Evolutionary conservation across 2,888 invertebrate species (phyloP), one percentile per base, ranked within the genome.

Genomic region (Microctonus aethiopoides): DNA sequence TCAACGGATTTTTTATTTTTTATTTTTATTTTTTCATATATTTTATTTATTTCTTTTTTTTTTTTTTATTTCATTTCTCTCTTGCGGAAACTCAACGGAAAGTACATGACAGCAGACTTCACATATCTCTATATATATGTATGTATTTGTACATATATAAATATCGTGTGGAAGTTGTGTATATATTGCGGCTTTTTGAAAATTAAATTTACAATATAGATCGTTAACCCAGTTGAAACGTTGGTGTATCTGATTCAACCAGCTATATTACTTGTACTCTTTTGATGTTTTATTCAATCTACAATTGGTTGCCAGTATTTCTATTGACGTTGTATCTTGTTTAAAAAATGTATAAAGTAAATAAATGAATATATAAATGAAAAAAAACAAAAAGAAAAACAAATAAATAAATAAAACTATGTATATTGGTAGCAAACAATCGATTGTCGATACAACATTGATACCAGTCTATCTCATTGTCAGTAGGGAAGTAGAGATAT

Each of bases 401-500:
- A 16, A 46, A 46, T 9, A 4, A 46, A 1, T 6, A n/a, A 13
- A 11, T n/a, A 39, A 39, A 39, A 39, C 36, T 11, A 24, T 54
- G 10, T 1, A 56, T 7, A 11, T 26, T 13, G 13, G 32, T 13
- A 54, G 24, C 2, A 26, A 54, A 26, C 22, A 24, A 24, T 54
- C 11, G 11, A 54, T 54, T 24, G 54, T 24, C n/a, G 3, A 54
- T 54, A 54, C 54, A 24, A 24, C 26, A 54, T 54, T 26, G 54
- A 24, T 10, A 26, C 24, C 24, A 24, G 56, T 32, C 52, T 36
- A 13, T 57, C 39, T 66, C 29, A n/a, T 13, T 54, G 32, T n/a
- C n/a, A n/a, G n/a, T n/a, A n/a, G 3, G 62, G 24, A 68, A 68
- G 68, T 68, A 61, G 68, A 62, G 56, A 68, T 61, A 61, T 56